Conservation (phyloP, 2,888 invertebrate species). For the Rapana venosa region DNA sequence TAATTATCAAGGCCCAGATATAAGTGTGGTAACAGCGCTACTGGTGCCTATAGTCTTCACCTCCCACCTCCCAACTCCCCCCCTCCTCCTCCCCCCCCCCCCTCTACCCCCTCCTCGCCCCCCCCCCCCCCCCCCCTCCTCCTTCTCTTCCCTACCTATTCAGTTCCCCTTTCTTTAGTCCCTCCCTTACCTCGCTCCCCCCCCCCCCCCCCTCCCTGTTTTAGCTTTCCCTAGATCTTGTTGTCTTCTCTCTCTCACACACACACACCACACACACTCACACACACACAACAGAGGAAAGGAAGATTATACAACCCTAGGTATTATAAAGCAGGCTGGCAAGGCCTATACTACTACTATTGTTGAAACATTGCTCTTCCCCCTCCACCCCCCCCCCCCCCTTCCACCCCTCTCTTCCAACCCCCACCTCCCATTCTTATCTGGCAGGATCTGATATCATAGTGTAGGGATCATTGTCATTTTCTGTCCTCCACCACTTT, state of each 20-base stretch:
- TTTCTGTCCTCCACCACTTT: not conserved
- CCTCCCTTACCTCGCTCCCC: not conserved
- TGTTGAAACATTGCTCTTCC: not conserved
- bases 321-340: constrained; percentile 4
- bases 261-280: not conserved
- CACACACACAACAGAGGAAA: constrained; percentile 1
- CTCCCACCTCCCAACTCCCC: not conserved
- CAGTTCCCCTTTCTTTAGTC: not conserved
- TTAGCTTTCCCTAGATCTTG: too few relatives aligned
- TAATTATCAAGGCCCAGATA: constrained; percentile 46
- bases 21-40: constrained; percentile 7
- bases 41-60: not conserved
- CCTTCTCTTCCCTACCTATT: not conserved
- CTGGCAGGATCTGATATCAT: not conserved
- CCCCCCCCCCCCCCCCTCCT: not conserved
- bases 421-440: not conserved
- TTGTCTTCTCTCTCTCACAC: not conserved
- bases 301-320: not conserved
- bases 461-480: not conserved
- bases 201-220: not conserved
- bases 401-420: too few relatives aligned
- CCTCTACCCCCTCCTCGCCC: not conserved
- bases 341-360: not conserved
- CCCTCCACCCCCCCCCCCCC: not conserved
- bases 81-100: not conserved